phyloP scores from a whole-genome alignment of 2,797 vertebrate genomes.

The Thamnophis elegans region DNA sequence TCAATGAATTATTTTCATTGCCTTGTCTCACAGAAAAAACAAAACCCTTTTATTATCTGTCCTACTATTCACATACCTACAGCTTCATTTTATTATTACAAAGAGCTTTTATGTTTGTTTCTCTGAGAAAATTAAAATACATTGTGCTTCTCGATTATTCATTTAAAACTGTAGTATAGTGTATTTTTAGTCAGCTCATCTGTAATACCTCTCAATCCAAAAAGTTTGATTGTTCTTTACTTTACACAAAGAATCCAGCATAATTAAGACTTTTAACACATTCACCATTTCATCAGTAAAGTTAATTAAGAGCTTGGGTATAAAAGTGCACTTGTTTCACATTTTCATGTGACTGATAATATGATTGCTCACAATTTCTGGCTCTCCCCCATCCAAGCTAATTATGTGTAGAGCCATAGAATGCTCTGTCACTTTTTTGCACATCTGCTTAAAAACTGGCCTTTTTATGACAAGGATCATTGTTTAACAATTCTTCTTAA shows the following conservation, averaged over 20 bases:
- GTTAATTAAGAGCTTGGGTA: constrained; percentile 32
- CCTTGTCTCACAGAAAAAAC: background rate
- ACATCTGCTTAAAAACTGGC: background rate
- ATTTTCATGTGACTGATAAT: constrained; percentile 11
- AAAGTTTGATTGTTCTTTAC: background rate
- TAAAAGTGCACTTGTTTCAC: constrained; percentile 19
- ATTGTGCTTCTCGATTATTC: background rate
- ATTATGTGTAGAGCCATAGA: constrained; percentile 21
- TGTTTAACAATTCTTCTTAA: constrained; percentile 22
- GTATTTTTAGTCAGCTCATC: background rate
- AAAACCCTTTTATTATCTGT: background rate
- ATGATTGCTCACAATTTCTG: constrained; percentile 11
- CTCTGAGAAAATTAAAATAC: background rate
- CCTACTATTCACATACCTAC: background rate
- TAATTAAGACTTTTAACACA: constrained; percentile 18
- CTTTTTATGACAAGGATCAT: constrained; percentile 8
- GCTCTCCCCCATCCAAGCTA: background rate
- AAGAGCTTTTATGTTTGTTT: background rate
- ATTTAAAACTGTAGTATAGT: background rate
- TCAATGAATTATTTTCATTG: background rate
- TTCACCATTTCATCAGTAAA: constrained; percentile 16
- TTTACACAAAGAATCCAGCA: background rate
- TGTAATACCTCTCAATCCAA: background rate
- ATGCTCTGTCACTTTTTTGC: constrained; percentile 1
- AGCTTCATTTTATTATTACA: background rate